A percentile compares a stretch with the other conserved stretches of the same genome.
These are phyloP conservation scores for Electrophaes corylata DNA, from an alignment of 2,888 invertebrate genomes.

Conservation along the genomic window DNA sequence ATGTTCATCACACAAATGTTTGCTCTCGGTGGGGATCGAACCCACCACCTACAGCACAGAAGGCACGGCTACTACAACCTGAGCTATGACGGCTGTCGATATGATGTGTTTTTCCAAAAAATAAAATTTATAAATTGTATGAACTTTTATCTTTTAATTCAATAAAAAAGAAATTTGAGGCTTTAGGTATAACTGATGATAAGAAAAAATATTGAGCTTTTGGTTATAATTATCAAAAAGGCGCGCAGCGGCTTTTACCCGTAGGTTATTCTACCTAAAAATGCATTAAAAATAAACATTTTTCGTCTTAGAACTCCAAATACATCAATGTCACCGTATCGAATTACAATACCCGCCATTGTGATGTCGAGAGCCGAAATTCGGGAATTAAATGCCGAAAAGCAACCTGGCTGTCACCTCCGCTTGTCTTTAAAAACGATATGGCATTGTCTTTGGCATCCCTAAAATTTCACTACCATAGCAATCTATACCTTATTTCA, in stretches of 20 bases:
- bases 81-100: too few relatives aligned
- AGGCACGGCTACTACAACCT: too few relatives aligned
- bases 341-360: conserved; percentile 63
- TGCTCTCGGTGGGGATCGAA: too few relatives aligned
- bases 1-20: too few relatives aligned
- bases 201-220: too few relatives aligned
- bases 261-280: conserved; percentile 17
- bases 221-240: neutral
- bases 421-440: conserved; percentile 75
- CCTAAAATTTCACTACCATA: conserved; percentile 8
- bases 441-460: conserved; percentile 67
- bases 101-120: too few relatives aligned
- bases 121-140: too few relatives aligned
- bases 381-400: conserved; percentile 76
- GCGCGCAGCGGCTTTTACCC: neutral
- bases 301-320: conserved; percentile 48
- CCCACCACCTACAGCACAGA: too few relatives aligned
- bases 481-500: conserved; percentile 14
- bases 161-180: too few relatives aligned
- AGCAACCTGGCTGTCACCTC: conserved; percentile 70
- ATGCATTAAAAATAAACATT: conserved; percentile 24
- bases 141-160: too few relatives aligned
- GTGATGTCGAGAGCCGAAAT: conserved; percentile 69
- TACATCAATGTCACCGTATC: conserved; percentile 67
- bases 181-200: too few relatives aligned